These are phyloP conservation scores for Dermolepida albohirtum DNA, from an alignment of 2,888 invertebrate species.

Conservation along the genomic window DNA sequence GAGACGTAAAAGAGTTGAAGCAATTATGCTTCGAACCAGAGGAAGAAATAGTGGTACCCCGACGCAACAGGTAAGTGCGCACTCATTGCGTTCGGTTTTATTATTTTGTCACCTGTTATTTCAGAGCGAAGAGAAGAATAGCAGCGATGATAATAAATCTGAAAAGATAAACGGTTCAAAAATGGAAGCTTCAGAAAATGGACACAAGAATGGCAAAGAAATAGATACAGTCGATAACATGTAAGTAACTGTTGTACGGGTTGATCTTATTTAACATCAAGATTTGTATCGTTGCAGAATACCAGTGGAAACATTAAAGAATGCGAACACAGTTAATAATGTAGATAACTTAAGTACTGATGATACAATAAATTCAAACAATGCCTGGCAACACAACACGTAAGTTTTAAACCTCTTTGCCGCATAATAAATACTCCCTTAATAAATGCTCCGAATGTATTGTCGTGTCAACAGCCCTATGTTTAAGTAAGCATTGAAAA, in stretches of 20 bases:
- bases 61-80: conserved; percentile 49
- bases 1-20: conserved; percentile 90
- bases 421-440: too few relatives aligned
- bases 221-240: conserved; percentile 63
- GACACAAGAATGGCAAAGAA: conserved; percentile 61
- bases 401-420: too few relatives aligned
- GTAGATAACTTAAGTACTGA: conserved; percentile 61
- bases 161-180: conserved; percentile 61
- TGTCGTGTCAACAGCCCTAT: too few relatives aligned
- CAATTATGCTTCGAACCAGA: conserved; percentile 92
- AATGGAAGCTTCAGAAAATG: conserved; percentile 52
- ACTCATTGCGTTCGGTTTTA: too few relatives aligned
- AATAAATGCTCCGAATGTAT: too few relatives aligned
- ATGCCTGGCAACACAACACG: conserved; percentile 62
- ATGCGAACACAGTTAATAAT: conserved; percentile 63
- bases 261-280: conserved; percentile 28
- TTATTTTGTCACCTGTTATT: conserved; percentile 21
- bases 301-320: conserved; percentile 63
- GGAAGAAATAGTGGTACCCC: conserved; percentile 60
- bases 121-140: conserved; percentile 55
- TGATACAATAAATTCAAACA: conserved; percentile 65
- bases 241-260: conserved; percentile 55
- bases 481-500: too few relatives aligned
- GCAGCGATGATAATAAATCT: conserved; percentile 51
- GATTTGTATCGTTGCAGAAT: conserved; percentile 58